Conservation (phyloP, 2,113 vertebrate species). For the Naja naja region DNA sequence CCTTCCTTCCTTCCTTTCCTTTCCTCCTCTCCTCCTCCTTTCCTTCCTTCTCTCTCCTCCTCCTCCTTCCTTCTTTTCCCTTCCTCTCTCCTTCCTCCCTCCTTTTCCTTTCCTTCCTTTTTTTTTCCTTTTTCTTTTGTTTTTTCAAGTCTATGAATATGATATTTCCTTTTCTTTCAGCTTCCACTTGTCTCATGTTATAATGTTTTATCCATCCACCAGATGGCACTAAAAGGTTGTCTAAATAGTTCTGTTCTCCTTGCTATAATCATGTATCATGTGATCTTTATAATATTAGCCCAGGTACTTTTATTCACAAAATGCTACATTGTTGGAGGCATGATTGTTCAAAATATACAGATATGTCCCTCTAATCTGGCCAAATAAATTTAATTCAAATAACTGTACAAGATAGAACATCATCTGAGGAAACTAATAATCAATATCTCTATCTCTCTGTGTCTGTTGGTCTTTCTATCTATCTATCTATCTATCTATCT, state of each 20-base stretch:
- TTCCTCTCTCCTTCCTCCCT: too few species aligned
- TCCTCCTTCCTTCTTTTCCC: too few species aligned
- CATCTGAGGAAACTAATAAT: not conserved
- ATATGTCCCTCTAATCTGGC: not conserved
- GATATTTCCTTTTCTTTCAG: not conserved
- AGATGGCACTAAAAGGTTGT: not conserved
- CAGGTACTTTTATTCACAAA: not conserved
- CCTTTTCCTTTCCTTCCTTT: too few species aligned
- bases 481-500: too few species aligned
- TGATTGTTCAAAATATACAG: not conserved
- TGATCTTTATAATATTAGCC: not conserved
- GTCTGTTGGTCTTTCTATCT: too few species aligned
- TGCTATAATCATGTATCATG: not conserved
- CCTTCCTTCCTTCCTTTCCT: too few species aligned
- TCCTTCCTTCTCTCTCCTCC: too few species aligned
- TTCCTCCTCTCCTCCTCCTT: too few species aligned
- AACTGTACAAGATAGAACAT: not conserved
- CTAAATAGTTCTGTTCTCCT: not conserved
- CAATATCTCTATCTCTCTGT: too few species aligned
- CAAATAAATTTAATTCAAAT: not conserved
- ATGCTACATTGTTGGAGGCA: not conserved
- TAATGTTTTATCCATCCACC: not conserved
- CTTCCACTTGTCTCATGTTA: not conserved
- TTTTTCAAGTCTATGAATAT: too few species aligned
- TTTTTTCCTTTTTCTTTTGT: too few species aligned